Conservation (phyloP, 1,140 invertebrate genomes). For the Drosophila asahinai region DNA sequence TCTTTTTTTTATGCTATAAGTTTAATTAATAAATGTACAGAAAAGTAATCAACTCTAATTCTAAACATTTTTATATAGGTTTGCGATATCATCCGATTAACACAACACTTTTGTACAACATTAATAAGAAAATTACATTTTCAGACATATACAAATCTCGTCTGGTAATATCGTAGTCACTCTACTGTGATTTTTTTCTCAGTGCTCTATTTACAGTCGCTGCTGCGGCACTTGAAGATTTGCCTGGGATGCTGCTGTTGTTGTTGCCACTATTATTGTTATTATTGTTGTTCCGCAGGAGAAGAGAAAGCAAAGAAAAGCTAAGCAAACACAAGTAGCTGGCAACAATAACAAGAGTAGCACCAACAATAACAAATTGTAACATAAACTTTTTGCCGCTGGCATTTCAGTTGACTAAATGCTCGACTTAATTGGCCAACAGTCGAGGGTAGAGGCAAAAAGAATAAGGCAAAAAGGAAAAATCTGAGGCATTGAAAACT, state of each 20-base stretch:
- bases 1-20: too few relatives aligned
- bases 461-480: slow-evolving; percentile 5
- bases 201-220: slow-evolving; percentile 3
- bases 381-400: slow-evolving; percentile 57
- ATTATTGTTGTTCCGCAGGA: slow-evolving; percentile 40
- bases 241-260: slow-evolving; percentile 30
- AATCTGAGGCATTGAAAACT: slow-evolving; percentile 26
- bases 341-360: slow-evolving; percentile 50
- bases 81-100: not conserved
- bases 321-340: slow-evolving; percentile 67
- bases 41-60: too few relatives aligned
- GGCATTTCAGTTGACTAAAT: slow-evolving; percentile 74
- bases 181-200: slow-evolving; percentile 1
- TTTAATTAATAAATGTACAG: too few relatives aligned
- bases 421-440: slow-evolving; percentile 72
- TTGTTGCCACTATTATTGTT: slow-evolving; percentile 31
- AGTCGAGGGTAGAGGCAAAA: slow-evolving; percentile 11
- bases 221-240: slow-evolving; percentile 62
- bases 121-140: too few relatives aligned
- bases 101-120: too few relatives aligned
- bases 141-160: too few relatives aligned
- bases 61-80: too few relatives aligned
- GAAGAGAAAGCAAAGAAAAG: slow-evolving; percentile 57
- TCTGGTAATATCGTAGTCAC: not conserved
- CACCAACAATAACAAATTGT: slow-evolving; percentile 46